Evolutionary conservation across 2,113 vertebrate genomes (phyloP), one percentile per base, ranked within the genome.

Genomic region (Mesocricetus auratus): DNA sequence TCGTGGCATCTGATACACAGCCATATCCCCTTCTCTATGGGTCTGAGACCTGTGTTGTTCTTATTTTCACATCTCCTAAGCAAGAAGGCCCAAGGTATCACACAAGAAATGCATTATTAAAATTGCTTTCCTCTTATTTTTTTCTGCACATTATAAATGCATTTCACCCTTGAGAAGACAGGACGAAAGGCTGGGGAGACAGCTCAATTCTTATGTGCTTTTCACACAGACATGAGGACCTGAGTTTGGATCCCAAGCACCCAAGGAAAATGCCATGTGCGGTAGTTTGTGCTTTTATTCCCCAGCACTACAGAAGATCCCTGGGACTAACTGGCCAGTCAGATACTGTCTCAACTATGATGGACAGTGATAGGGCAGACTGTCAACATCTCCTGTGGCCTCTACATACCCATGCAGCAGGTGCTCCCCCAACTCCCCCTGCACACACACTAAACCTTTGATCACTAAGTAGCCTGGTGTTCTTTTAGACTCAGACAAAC

Each of bases 401-500:
- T 56, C 78, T n/a, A 58, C 53, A 81, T n/a, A 47, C 47, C 3
- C 16, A 45, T 15, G 29, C 47, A 60, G 39, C 36, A 60, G 16
- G 12, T 10, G 2, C 58, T 22, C 64, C 10, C 21, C 6, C 39
- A 53, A 3, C 8, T 15, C 36, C 31, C 36, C 50, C 21, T 50
- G 22, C 8, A 56, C 7, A n/a, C 50, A 79, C 50, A 56, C 42
- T 81, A 91, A 85, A 62, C 17, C 42, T n/a, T 90, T 21, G 69
- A n/a, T 90, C 36, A 62, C 11, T 3, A 69, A 81, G 33, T 5
- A 92, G 62, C 33, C 45, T 92, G 29, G 58, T 73, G 33, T 71
- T 92, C 39, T 68, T 93, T 95, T 64, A 69, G 29, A 75, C 53
- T 85, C 42, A 88, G 62, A 92, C 36, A 94, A 96, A 93, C 94